Base-by-base conservation (phyloP, 2,113 vertebrate species). In the Chaetura pelagica region DNA sequence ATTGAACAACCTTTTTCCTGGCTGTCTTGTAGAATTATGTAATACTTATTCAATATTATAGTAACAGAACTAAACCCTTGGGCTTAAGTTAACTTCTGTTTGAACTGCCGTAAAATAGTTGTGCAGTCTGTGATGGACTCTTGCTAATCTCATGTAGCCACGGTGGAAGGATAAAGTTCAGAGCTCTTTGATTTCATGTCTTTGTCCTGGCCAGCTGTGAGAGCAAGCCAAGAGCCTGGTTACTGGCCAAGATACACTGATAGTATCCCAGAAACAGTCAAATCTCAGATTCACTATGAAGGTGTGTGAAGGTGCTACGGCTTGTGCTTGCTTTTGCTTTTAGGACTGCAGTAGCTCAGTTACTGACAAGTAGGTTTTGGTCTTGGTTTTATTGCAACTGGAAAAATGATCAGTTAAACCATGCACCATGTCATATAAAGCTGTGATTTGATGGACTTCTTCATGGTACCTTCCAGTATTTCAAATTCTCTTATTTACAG, bases 361-460 rank as follows among this genome's bases (percentile, higher is more conserved):
- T 19, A 26, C n/a, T 73, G 35, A 64, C 44, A 30, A 78, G 52
- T 29, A 29, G 12, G 21, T 18, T 6, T 44, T 55, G 24, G n/a
- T 58, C 13, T n/a, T 34, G 26, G 15, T 7, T 72, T 79, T 49
- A 6, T 21, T 58, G 10, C 30, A 68, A 5, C 7, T 67, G 34
- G 34, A 52, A 87, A 62, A 84, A 68, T 26, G 7, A 44, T 40
- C 18, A 7, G 14, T 27, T 63, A 26, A 55, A 57, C 9, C 15
- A 34, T 9, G 14, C 1, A 0, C 12, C 4, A 1, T 44, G 7
- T 34, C 44, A 30, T 20, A 27, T 4, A 21, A 8, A 29, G 17
- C 27, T 3, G 1, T 15, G 8, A 34, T 63, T 71, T 40, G 13
- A 7, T 69, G 52, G 21, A 49, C 21, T 73, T 40, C 7, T 62